Evolutionary conservation across 1,140 invertebrate species (phyloP), one percentile per base, ranked within the genome.

Genomic region (Zaprionus nigranus): DNA sequence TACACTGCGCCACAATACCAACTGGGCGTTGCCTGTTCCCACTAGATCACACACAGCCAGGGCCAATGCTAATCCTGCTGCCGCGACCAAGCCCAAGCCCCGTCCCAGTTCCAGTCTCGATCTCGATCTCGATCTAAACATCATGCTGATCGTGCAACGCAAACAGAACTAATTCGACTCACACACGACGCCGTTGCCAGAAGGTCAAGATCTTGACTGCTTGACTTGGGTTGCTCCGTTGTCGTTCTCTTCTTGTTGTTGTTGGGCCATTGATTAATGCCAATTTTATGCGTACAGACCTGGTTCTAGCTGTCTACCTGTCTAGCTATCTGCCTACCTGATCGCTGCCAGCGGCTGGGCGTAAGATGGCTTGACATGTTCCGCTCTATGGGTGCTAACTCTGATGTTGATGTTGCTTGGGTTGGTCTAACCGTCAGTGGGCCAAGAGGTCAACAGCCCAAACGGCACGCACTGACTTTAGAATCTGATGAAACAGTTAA

Each of bases 221-320:
- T 59, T 58, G 4, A 13, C 17, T 3, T 13, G n/a, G 40, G 53
- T 54, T 54, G 26, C 12, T 64, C 17, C 30, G 9, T 17, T 17
- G 26, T 36, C 30, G 15, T 30, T 30, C 30, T 28, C 5, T 34
- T 34, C 30, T 34, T 34, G 20, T 36, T 59, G 54, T 66, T 66
- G 17, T 66, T 66, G 64, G 26, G 22, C 40, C 15, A 34, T 30
- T 78, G 84, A 87, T 79, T 90, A 78, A 90, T 79, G 72, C 75
- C 53, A 78, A 88, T 78, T 81, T 87, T 87, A 84, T 88, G 85
- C 85, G 78, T 83, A 54, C 53, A 63, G 60, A 75, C 40, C 72
- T 75, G 59, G 53, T 58, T 62, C 58, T 62, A 9, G 7, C 38
- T 60, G 62, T 28, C 17, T 43, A 22, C 38, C 13, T 40, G 13